Percentiles rank a stretch among this genome's conserved stretches.
phyloP scores from a whole-genome alignment of 2,888 invertebrate species.

The Cylloceria caligata region DNA sequence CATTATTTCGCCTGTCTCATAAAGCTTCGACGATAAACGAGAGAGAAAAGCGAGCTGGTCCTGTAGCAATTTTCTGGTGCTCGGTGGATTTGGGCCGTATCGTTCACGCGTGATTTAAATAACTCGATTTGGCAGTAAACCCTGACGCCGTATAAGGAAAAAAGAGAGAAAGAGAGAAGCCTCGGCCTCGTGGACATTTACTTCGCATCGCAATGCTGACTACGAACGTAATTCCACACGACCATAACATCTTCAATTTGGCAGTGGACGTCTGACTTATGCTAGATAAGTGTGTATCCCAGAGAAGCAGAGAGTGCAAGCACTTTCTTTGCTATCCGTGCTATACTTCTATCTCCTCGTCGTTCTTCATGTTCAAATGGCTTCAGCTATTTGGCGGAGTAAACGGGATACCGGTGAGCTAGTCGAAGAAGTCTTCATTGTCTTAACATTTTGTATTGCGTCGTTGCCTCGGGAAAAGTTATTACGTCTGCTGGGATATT shows the following conservation, averaged over 20 bases:
- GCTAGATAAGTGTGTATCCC: conserved; percentile 15
- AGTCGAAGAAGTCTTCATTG: conserved; percentile 21
- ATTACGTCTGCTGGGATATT: not conserved
- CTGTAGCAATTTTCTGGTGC: conserved; percentile 17
- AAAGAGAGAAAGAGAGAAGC: conserved; percentile 14
- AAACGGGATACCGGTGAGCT: conserved; percentile 15
- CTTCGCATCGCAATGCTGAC: conserved; percentile 64
- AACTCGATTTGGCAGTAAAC: conserved; percentile 73
- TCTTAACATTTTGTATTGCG: conserved; percentile 12
- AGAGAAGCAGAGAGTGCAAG: conserved; percentile 36
- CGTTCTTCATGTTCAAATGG: conserved; percentile 39
- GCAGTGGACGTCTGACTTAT: conserved; percentile 69
- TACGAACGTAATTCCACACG: conserved; percentile 55
- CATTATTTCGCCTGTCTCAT: conserved; percentile 70
- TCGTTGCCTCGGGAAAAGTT: conserved; percentile 11
- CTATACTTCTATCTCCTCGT: conserved; percentile 22
- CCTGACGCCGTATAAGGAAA: conserved; percentile 62
- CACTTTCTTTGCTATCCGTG: conserved; percentile 30
- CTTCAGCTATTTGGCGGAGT: conserved; percentile 60
- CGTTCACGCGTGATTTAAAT: conserved; percentile 72
- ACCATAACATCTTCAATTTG: conserved; percentile 71
- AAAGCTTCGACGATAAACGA: conserved; percentile 58
- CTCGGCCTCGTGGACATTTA: conserved; percentile 56
- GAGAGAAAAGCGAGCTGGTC: conserved; percentile 26
- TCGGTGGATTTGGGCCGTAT: conserved; percentile 59